phyloP scores from a whole-genome alignment of 2,888 invertebrate genomes.

The Marronus borbonicus region DNA sequence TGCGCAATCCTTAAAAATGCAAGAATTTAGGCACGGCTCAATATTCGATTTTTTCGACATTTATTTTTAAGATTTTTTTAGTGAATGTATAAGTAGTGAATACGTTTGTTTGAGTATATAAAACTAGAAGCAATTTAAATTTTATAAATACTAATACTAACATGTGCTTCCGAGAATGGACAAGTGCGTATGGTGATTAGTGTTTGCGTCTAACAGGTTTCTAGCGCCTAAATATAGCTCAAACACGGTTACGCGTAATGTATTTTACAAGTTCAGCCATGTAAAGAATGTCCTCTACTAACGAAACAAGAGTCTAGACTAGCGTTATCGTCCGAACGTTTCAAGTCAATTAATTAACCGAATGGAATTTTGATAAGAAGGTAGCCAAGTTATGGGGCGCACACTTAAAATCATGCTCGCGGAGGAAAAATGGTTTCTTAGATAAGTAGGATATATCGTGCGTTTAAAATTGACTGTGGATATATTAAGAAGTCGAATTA shows the following conservation, averaged over 20 bases:
- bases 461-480: slow-evolving; percentile 4
- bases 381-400: neutral
- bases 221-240: neutral
- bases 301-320: slow-evolving; percentile 8
- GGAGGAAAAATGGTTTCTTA: neutral
- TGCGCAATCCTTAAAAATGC: too few relatives aligned
- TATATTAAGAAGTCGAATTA: slow-evolving; percentile 9
- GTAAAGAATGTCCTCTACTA: slow-evolving; percentile 2
- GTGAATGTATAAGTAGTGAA: too few relatives aligned
- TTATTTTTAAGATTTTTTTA: too few relatives aligned
- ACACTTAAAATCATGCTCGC: too few relatives aligned
- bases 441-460: neutral
- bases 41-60: too few relatives aligned
- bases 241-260: neutral
- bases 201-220: neutral
- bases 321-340: neutral
- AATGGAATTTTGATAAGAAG: slow-evolving; percentile 13
- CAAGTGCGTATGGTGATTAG: too few relatives aligned
- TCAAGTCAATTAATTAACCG: slow-evolving; percentile 6
- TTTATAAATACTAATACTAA: too few relatives aligned
- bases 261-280: slow-evolving; percentile 2
- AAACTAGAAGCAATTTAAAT: too few relatives aligned
- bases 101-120: too few relatives aligned
- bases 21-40: too few relatives aligned
- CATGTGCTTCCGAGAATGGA: too few relatives aligned